Evolutionary conservation across 2,888 invertebrate genomes (phyloP).

Genomic region (Geophilus truncorum): DNA sequence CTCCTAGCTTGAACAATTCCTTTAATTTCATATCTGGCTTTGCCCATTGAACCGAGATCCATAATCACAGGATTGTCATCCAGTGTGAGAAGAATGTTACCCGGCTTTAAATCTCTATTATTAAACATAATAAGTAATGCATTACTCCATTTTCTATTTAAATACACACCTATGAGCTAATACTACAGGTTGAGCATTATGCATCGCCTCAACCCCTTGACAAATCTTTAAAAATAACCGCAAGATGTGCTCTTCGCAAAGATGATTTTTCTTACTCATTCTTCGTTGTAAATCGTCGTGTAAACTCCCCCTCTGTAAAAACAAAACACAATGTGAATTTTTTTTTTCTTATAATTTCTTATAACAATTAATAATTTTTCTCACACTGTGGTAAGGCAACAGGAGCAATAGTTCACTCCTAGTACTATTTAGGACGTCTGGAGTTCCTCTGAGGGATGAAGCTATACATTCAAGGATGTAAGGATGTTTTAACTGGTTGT

Average conservation of each 20-base stretch:
- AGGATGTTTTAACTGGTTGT: conserved; percentile 63
- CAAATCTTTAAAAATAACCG: conserved; percentile 67
- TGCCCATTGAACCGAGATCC: conserved; percentile 64
- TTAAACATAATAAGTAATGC: not conserved
- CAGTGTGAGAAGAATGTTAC: conserved; percentile 71
- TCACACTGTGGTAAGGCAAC: conserved; percentile 66
- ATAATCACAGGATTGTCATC: conserved; percentile 67
- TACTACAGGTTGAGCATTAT: conserved; percentile 65
- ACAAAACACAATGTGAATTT: not conserved
- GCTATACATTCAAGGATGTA: conserved; percentile 69
- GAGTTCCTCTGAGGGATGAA: conserved; percentile 56
- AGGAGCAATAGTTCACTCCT: conserved; percentile 68
- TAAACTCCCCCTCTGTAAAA: conserved; percentile 62
- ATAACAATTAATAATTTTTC: not conserved
- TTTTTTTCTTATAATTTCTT: not conserved
- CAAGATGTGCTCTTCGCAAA: conserved; percentile 62
- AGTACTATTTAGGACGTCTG: conserved; percentile 48
- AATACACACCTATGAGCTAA: conserved; percentile 59
- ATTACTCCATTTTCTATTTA: not conserved
- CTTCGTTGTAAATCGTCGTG: conserved; percentile 62
- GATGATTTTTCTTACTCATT: conserved; percentile 56
- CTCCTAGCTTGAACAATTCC: conserved; percentile 46
- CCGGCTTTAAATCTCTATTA: conserved; percentile 72
- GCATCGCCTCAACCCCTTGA: conserved; percentile 67
- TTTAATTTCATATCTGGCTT: conserved; percentile 48